Evolutionary conservation across 1,140 invertebrate genomes (phyloP).

Genomic region (Rhopalosiphum padi): DNA sequence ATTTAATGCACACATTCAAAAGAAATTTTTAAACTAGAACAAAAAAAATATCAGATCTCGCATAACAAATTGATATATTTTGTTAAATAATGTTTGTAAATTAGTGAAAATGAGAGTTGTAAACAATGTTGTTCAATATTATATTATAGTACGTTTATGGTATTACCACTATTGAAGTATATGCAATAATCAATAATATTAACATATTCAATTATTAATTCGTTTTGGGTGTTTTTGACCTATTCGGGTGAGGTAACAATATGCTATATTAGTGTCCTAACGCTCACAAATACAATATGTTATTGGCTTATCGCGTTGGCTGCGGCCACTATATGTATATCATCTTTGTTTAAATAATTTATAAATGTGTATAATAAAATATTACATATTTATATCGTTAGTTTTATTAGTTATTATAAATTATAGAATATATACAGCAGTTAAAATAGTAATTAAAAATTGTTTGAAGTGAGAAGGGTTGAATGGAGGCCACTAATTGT

Average conservation of each 20-base stretch:
- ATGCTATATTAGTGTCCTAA: not conserved
- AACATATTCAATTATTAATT: not conserved
- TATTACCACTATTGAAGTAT: not conserved
- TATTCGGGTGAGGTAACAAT: not conserved
- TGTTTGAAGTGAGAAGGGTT: not conserved
- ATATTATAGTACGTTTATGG: not conserved
- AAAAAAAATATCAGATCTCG: not conserved
- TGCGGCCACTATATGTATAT: too few relatives aligned
- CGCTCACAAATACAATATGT: not conserved
- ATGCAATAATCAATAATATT: not conserved
- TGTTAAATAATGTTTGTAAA: not conserved
- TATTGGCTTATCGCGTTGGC: not conserved
- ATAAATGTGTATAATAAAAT: not conserved
- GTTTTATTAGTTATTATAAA: too few relatives aligned
- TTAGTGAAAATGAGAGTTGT: not conserved
- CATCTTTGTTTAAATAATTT: not conserved
- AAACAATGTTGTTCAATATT: not conserved
- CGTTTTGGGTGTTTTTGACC: not conserved
- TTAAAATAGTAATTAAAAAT: not conserved
- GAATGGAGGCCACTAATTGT: not conserved
- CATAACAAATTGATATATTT: too few relatives aligned
- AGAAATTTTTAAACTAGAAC: not conserved
- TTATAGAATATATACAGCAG: not conserved
- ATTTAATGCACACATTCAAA: not conserved
- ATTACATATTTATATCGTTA: not conserved